phyloP scores from a whole-genome alignment of 1,140 invertebrate species.

The Ceratina calcarata region DNA sequence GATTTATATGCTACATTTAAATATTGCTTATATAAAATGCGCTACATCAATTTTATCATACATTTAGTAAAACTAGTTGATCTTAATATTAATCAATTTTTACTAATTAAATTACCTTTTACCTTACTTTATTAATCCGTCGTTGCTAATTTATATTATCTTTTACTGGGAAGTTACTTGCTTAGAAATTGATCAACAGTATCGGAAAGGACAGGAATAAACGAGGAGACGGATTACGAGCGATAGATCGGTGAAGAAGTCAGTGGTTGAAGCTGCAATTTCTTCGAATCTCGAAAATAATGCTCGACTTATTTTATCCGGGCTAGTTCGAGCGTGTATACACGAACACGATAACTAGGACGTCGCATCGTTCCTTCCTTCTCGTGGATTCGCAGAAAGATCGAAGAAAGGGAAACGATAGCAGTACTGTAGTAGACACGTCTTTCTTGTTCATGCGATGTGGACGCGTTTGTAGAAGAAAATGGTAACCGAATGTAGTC shows the following conservation, averaged over 20 bases:
- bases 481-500: neutral
- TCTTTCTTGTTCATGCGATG: neutral
- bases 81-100: too few relatives aligned
- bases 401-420: slow-evolving; percentile 18
- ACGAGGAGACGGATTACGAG: neutral
- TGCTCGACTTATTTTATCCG: slow-evolving; percentile 39
- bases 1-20: too few relatives aligned
- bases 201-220: neutral
- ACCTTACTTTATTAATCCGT: too few relatives aligned
- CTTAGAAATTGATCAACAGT: too few relatives aligned
- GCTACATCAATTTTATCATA: too few relatives aligned
- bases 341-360: slow-evolving; percentile 12
- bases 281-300: slow-evolving; percentile 15
- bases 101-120: too few relatives aligned
- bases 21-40: too few relatives aligned
- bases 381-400: slow-evolving; percentile 2
- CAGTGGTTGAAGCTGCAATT: slow-evolving; percentile 1
- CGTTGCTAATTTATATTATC: too few relatives aligned
- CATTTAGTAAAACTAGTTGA: too few relatives aligned
- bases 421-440: neutral
- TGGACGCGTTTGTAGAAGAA: neutral
- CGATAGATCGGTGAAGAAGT: neutral
- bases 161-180: too few relatives aligned
- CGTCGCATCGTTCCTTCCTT: slow-evolving; percentile 22
- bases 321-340: slow-evolving; percentile 14